A percentile compares a stretch with the other conserved stretches of the same genome.
These are phyloP conservation scores for Apotomis betuletana DNA, from an alignment of 2,888 invertebrate species.

Conservation along the genomic window DNA sequence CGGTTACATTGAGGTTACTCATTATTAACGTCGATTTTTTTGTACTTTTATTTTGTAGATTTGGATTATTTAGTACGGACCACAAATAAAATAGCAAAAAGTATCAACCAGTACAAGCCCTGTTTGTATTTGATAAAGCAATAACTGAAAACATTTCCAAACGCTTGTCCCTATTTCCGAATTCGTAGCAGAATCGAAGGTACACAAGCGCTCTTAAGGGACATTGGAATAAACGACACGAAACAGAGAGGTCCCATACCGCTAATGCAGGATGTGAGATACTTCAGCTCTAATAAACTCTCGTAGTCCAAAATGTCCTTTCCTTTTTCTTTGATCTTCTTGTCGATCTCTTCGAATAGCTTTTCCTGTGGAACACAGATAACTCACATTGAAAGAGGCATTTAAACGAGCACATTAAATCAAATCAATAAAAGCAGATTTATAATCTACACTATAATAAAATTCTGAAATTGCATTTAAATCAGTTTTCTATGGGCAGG, in stretches of 20 bases:
- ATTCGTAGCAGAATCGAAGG: background rate
- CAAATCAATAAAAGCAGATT: too few species aligned
- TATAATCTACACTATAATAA: too few species aligned
- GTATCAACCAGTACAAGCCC: too few species aligned
- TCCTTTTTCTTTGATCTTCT: constrained; percentile 55
- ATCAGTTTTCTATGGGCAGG: too few species aligned
- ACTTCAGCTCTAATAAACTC: constrained; percentile 65
- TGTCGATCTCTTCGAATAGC: constrained; percentile 62
- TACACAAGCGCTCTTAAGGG: constrained; percentile 4
- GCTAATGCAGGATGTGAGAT: constrained; percentile 63
- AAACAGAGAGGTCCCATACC: constrained; percentile 52
- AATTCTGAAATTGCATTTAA: too few species aligned
- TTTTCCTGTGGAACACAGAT: constrained; percentile 57
- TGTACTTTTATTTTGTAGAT: too few species aligned
- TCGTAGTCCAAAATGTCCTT: constrained; percentile 66
- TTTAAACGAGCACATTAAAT: too few species aligned
- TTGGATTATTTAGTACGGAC: too few species aligned
- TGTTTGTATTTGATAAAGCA: too few species aligned
- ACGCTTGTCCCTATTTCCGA: background rate
- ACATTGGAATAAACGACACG: constrained; percentile 30
- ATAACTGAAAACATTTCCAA: background rate
- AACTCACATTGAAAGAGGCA: background rate
- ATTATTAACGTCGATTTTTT: too few species aligned
- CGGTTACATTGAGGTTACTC: too few species aligned
- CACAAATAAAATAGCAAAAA: too few species aligned